Percentiles rank a stretch among this genome's conserved stretches.
Evolutionary conservation across 2,113 vertebrate species (phyloP).

Genomic region (Choloepus hoffmanni): DNA sequence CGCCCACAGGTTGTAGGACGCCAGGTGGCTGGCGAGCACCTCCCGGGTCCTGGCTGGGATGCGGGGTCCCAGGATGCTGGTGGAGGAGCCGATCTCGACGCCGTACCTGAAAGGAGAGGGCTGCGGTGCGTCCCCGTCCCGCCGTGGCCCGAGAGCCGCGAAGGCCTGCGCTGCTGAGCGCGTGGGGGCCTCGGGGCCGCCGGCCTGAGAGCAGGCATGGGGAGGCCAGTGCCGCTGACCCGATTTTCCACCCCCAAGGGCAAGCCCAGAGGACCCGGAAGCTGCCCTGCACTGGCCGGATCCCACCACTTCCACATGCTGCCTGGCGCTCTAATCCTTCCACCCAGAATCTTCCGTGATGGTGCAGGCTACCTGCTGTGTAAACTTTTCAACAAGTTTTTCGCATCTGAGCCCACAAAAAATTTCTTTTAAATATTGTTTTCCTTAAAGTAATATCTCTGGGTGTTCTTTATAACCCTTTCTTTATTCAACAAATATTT

Average conservation of each 20-base stretch:
- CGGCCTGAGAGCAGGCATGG: background rate
- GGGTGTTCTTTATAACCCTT: background rate
- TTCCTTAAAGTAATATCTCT: slow-evolving; percentile 7
- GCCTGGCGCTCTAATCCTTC: background rate
- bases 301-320: background rate
- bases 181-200: too few species aligned
- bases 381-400: background rate
- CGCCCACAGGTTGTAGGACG: slow-evolving; percentile 96
- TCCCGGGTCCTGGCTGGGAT: slow-evolving; percentile 93
- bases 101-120: slow-evolving; percentile 89
- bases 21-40: slow-evolving; percentile 92
- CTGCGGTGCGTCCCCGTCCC: rapidly evolving
- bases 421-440: background rate
- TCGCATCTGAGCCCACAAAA: background rate
- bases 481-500: background rate
- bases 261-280: slow-evolving; percentile 1
- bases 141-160: background rate
- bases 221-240: background rate
- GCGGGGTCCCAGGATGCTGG: slow-evolving; percentile 94
- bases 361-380: background rate
- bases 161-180: background rate
- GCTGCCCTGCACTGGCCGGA: background rate
- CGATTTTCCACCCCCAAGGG: background rate
- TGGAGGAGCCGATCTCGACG: slow-evolving; percentile 93
- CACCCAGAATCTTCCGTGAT: background rate